These are phyloP conservation scores for Apteryx mantelli DNA, from an alignment of 2,113 vertebrate species.

Conservation along the genomic window DNA sequence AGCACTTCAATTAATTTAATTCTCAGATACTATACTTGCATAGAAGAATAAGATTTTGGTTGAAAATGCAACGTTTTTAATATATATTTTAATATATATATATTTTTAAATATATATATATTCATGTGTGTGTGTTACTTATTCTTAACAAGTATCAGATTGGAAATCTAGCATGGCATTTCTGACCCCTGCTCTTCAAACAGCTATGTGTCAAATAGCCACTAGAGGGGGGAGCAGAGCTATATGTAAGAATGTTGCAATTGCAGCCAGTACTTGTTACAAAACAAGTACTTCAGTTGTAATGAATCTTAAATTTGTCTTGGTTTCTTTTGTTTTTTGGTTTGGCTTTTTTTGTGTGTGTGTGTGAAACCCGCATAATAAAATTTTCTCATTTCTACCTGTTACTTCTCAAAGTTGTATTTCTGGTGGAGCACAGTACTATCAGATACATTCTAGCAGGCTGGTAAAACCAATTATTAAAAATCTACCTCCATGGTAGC, in stretches of 20 bases:
- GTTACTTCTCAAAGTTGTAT: background rate
- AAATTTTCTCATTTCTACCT: background rate
- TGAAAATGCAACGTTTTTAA: background rate
- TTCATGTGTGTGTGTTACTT: background rate
- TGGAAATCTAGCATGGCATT: too few species aligned
- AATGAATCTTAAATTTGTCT: background rate
- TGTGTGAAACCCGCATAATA: background rate
- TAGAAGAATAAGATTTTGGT: background rate
- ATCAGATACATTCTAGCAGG: background rate
- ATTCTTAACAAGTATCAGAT: background rate
- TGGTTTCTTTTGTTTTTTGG: background rate
- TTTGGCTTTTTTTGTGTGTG: background rate
- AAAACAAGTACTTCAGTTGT: background rate
- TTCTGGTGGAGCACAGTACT: background rate
- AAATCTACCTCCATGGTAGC: background rate
- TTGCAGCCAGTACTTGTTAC: rapidly evolving
- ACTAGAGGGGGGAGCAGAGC: background rate
- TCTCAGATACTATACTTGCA: background rate
- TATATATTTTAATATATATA: background rate
- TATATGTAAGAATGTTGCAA: background rate
- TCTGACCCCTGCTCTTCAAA: too few species aligned
- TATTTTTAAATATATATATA: background rate
- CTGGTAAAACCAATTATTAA: background rate
- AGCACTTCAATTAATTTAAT: background rate
- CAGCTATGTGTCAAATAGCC: background rate